A percentile compares a stretch with the other conserved stretches of the same genome.
Evolutionary conservation across 92 coral and sea anemone species (phyloP).

Genomic region (Parazoanthus darwini): DNA sequence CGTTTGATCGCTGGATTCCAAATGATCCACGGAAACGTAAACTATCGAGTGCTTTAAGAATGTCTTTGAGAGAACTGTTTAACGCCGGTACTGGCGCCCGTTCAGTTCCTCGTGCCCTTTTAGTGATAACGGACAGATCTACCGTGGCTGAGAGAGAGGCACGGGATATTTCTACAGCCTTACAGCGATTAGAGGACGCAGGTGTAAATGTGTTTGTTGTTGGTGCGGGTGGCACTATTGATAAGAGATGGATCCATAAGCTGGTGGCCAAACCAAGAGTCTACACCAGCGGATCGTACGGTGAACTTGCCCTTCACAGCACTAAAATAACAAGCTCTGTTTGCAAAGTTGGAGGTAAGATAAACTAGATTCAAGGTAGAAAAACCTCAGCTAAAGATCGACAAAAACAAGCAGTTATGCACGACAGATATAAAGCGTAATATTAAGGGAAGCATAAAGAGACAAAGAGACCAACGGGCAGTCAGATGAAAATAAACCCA

Average conservation of each 20-base stretch:
- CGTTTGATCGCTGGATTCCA: background rate
- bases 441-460: too few relatives aligned
- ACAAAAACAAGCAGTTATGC: too few relatives aligned
- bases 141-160: background rate
- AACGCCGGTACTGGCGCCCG: background rate
- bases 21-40: background rate
- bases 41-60: background rate
- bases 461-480: too few relatives aligned
- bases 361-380: background rate
- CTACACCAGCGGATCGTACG: background rate
- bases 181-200: background rate
- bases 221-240: background rate
- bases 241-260: background rate
- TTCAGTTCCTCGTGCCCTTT: background rate
- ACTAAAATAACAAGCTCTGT: background rate
- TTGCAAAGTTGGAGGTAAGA: constrained; percentile 19
- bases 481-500: too few relatives aligned
- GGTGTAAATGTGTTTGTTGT: constrained; percentile 11
- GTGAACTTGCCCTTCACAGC: constrained; percentile 9
- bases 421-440: too few relatives aligned
- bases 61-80: background rate
- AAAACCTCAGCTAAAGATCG: too few relatives aligned
- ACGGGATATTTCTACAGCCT: background rate
- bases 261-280: background rate
- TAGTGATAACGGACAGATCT: constrained; percentile 5